phyloP scores from a whole-genome alignment of 2,113 vertebrate species.

The Rhagologus leucostigma region DNA sequence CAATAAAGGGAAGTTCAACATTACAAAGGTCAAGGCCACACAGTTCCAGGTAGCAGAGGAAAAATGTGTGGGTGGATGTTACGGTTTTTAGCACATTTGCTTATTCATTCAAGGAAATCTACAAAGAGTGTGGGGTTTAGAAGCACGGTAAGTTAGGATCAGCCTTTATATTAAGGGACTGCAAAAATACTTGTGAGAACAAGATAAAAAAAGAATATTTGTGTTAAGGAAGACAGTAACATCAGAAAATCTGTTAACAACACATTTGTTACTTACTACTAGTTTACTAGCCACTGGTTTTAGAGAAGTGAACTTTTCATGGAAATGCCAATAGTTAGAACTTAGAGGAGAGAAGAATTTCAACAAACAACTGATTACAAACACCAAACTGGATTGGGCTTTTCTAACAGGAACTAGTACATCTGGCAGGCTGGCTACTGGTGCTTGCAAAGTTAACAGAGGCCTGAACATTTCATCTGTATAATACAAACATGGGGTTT shows the following conservation, averaged over 20 bases:
- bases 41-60: background rate
- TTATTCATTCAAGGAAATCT: slow-evolving; percentile 1
- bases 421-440: background rate
- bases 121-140: background rate
- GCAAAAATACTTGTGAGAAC: background rate
- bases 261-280: background rate
- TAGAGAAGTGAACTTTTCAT: background rate
- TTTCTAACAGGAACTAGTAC: background rate
- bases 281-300: background rate
- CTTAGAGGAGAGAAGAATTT: background rate
- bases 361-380: background rate
- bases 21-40: slow-evolving; percentile 54
- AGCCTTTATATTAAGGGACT: background rate
- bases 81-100: background rate
- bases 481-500: background rate
- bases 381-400: background rate
- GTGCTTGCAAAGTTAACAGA: background rate
- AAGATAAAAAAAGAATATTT: background rate
- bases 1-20: slow-evolving; percentile 58
- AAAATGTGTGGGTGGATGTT: background rate
- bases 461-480: background rate
- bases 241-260: background rate
- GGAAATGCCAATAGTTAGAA: background rate
- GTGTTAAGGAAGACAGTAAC: background rate
- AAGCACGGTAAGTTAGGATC: background rate